Conservation (phyloP, 2,888 invertebrate species). For the Caenorhabditis sp. region DNA sequence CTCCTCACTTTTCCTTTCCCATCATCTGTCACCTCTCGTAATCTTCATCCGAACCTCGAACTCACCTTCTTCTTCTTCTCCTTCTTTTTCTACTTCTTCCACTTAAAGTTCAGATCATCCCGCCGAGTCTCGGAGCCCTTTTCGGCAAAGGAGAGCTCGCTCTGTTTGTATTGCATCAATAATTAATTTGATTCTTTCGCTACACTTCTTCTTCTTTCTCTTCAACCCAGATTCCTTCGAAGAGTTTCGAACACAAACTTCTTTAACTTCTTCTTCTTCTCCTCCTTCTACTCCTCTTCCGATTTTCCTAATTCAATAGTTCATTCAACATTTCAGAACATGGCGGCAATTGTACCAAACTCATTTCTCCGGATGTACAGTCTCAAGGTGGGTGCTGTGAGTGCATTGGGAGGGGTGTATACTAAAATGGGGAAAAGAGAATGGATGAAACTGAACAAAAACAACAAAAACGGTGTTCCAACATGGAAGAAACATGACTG, state of each 20-base stretch:
- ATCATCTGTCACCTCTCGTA: slow-evolving; percentile 45
- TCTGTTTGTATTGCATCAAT: slow-evolving; percentile 66
- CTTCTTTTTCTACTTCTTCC: neutral
- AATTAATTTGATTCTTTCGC: slow-evolving; percentile 66
- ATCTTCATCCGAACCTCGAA: slow-evolving; percentile 6
- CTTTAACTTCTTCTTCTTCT: slow-evolving; percentile 15
- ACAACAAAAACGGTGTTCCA: slow-evolving; percentile 16
- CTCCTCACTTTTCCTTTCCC: slow-evolving; percentile 17
- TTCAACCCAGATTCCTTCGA: slow-evolving; percentile 45
- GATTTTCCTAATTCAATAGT: neutral
- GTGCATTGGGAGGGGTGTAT: slow-evolving; percentile 15
- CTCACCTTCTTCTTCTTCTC: neutral
- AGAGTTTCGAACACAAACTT: slow-evolving; percentile 35
- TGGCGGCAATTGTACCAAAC: slow-evolving; percentile 57
- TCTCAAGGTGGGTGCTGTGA: slow-evolving; percentile 50
- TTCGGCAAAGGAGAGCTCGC: slow-evolving; percentile 15
- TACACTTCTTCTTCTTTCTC: slow-evolving; percentile 49
- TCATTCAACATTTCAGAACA: slow-evolving; percentile 1
- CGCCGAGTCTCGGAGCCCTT: neutral
- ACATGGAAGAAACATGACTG: slow-evolving; percentile 39
- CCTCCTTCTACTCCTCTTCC: neutral
- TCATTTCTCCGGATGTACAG: slow-evolving; percentile 54
- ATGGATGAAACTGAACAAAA: slow-evolving; percentile 5
- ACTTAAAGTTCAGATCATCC: slow-evolving; percentile 19
- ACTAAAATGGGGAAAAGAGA: slow-evolving; percentile 30